Conservation (phyloP, 2,797 vertebrate species). For the Muscicapa comitata region DNA sequence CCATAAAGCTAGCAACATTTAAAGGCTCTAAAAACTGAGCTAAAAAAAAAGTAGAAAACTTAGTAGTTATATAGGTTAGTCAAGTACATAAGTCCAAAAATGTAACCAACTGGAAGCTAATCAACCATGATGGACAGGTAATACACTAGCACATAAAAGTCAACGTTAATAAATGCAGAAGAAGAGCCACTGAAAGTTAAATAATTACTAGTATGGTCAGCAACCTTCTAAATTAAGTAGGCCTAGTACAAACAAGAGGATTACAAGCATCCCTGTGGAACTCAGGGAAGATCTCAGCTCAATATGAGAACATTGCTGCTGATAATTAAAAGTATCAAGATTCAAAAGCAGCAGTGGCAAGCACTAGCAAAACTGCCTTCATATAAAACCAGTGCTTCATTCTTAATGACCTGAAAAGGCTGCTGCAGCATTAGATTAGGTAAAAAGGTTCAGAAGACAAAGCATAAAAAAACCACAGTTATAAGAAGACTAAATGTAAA, state of each 20-base stretch:
- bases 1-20: not conserved
- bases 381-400: not conserved
- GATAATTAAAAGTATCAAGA: not conserved
- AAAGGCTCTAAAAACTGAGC: not conserved
- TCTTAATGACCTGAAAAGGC: not conserved
- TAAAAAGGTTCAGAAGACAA: not conserved
- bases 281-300: not conserved
- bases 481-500: not conserved
- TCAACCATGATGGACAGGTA: not conserved
- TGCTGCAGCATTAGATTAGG: not conserved
- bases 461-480: not conserved
- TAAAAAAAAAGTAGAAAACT: not conserved
- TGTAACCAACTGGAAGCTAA: not conserved
- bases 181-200: not conserved
- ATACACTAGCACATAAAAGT: not conserved
- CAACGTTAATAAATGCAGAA: not conserved
- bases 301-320: not conserved
- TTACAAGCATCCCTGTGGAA: conserved; percentile 12
- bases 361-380: not conserved
- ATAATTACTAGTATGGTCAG: not conserved
- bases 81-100: not conserved
- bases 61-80: not conserved
- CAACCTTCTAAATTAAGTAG: not conserved
- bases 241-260: not conserved
- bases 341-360: not conserved